Evolutionary conservation across 2,888 invertebrate species (phyloP).

Genomic region (Scaptomyza reducta): DNA sequence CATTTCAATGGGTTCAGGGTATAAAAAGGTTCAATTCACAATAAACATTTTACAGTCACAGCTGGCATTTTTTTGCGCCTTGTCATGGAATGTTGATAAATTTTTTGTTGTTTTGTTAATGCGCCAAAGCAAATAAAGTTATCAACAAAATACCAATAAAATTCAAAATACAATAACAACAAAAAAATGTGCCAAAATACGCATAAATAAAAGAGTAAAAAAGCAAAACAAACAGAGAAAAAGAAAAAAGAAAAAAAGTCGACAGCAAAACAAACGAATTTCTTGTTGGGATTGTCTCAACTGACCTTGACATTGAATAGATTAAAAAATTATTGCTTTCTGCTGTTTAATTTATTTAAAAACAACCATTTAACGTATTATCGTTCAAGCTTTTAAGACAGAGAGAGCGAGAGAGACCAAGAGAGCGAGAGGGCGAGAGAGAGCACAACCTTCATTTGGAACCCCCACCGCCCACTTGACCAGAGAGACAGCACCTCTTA

Average conservation of each 20-base stretch:
- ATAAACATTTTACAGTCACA: conserved; percentile 17
- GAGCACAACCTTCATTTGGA: conserved; percentile 4
- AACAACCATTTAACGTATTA: conserved; percentile 31
- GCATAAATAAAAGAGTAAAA: conserved; percentile 24
- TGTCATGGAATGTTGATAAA: conserved; percentile 55
- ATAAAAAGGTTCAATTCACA: no score
- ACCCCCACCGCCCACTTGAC: conserved; percentile 12
- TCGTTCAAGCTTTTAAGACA: conserved; percentile 28
- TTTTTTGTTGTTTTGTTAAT: conserved; percentile 12
- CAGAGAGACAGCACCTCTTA: conserved; percentile 35
- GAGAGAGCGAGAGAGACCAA: no score
- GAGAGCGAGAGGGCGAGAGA: no score
- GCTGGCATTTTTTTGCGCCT: conserved; percentile 27
- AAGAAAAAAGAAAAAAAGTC: conserved; percentile 36
- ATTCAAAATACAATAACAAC: conserved; percentile 30
- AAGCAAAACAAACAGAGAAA: conserved; percentile 43
- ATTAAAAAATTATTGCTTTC: conserved; percentile 52
- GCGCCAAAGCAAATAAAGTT: conserved; percentile 71
- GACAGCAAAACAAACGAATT: conserved; percentile 63
- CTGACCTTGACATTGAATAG: conserved; percentile 80
- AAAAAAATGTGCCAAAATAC: conserved; percentile 12
- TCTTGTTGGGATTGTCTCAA: conserved; percentile 41
- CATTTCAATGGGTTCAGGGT: no score
- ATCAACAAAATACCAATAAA: conserved; percentile 71
- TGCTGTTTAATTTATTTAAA: conserved; percentile 39